A percentile compares a stretch with the other conserved stretches of the same genome.
phyloP scores from a whole-genome alignment of 2,888 invertebrate species.

The Himalopsyche anomala region DNA sequence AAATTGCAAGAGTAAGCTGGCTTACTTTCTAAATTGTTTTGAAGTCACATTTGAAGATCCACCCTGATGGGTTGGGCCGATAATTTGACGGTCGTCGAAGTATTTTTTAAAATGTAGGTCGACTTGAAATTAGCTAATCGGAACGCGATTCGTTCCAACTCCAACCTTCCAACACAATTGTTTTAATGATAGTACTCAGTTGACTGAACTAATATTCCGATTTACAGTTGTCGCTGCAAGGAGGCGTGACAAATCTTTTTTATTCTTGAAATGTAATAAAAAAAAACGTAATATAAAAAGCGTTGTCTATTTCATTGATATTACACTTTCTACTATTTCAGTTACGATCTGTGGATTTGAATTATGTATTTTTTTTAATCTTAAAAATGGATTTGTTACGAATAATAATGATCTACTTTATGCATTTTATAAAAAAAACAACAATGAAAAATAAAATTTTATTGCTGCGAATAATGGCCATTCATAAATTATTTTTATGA shows the following conservation, averaged over 20 bases:
- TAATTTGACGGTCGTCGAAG: neutral
- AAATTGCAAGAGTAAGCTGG: too few species aligned
- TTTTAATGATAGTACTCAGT: constrained; percentile 29
- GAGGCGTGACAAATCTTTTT: constrained; percentile 15
- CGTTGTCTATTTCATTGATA: neutral
- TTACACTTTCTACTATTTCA: constrained; percentile 15
- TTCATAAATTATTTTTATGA: too few species aligned
- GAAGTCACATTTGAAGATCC: neutral
- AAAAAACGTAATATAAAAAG: constrained; percentile 5
- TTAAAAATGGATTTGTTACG: too few species aligned
- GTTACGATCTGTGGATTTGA: neutral
- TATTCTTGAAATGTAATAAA: neutral
- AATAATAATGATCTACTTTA: too few species aligned
- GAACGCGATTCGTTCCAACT: constrained; percentile 53
- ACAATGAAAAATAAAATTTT: too few species aligned
- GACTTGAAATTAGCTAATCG: constrained; percentile 48
- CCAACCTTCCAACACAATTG: constrained; percentile 49
- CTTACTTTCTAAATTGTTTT: too few species aligned
- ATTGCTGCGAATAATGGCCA: too few species aligned
- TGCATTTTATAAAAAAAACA: too few species aligned
- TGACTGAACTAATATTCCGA: constrained; percentile 12
- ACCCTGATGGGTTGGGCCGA: neutral
- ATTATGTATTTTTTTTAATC: neutral
- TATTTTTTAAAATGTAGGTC: neutral
- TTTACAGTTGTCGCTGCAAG: constrained; percentile 15